Evolutionary conservation across 2,113 vertebrate genomes (phyloP).

Genomic region (Megaptera novaeangliae): DNA sequence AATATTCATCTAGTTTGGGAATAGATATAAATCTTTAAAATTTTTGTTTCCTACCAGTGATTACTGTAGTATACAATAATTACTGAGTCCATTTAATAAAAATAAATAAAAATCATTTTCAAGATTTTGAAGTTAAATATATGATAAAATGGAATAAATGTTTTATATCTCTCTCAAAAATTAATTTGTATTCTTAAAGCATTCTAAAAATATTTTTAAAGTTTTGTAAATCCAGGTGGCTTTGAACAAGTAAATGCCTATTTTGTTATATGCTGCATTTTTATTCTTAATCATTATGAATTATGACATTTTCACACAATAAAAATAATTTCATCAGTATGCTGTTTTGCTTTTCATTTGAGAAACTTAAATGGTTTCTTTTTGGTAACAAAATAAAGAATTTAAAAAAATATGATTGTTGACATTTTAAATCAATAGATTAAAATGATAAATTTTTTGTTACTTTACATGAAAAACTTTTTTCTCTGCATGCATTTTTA

Average conservation of each 20-base stretch:
- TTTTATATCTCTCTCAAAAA: conserved; percentile 48
- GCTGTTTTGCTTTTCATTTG: conserved; percentile 19
- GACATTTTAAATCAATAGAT: not conserved
- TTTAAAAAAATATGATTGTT: not conserved
- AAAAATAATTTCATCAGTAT: conserved; percentile 53
- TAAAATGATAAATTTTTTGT: not conserved
- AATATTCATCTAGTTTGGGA: conserved; percentile 34
- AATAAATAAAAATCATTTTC: not conserved
- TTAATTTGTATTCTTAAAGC: conserved; percentile 37
- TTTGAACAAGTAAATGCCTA: conserved; percentile 59
- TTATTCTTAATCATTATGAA: conserved; percentile 42
- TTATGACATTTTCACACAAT: conserved; percentile 62
- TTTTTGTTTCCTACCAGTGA: not conserved
- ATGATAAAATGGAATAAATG: conserved; percentile 19
- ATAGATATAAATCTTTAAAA: not conserved
- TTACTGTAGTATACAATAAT: conserved; percentile 15
- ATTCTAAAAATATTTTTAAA: conserved; percentile 42
- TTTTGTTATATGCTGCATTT: conserved; percentile 52
- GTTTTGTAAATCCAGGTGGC: conserved; percentile 51
- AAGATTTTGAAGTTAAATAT: conserved; percentile 49
- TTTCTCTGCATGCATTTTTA: not conserved
- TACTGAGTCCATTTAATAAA: conserved; percentile 8
- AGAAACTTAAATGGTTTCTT: conserved; percentile 12
- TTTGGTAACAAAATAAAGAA: not conserved
- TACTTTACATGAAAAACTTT: not conserved